Evolutionary conservation across 2,113 vertebrate species (phyloP).

Genomic region (Cololabis saira): DNA sequence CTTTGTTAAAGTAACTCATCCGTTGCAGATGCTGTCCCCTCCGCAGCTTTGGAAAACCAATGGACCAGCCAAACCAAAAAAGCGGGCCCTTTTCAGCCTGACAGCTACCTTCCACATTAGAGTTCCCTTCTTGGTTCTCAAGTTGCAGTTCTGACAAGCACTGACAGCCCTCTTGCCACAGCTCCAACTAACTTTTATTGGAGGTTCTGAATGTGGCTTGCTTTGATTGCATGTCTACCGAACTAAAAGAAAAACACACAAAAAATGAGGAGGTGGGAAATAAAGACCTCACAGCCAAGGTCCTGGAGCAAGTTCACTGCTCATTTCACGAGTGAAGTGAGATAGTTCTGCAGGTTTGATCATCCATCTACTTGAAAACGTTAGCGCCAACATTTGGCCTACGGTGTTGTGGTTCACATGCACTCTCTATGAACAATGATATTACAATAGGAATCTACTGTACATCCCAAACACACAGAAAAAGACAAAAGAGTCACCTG

Average conservation of each 20-base stretch:
- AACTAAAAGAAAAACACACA: background rate
- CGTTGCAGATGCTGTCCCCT: background rate
- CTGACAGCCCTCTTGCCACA: constrained; percentile 14
- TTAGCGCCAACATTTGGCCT: too few species aligned
- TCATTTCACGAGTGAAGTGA: too few species aligned
- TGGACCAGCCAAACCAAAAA: background rate
- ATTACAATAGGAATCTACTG: too few species aligned
- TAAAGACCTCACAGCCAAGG: background rate
- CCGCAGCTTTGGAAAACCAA: background rate
- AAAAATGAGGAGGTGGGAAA: background rate
- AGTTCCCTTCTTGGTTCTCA: constrained; percentile 10
- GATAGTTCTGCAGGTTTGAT: too few species aligned
- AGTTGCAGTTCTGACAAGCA: constrained; percentile 6
- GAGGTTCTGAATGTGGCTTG: background rate
- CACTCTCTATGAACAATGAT: too few species aligned
- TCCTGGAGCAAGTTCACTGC: background rate
- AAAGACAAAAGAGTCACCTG: constrained; percentile 23
- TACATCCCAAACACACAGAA: background rate
- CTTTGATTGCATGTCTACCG: background rate
- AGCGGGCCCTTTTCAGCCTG: background rate
- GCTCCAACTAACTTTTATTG: background rate
- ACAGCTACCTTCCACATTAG: constrained; percentile 1
- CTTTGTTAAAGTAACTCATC: background rate
- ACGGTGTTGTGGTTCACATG: too few species aligned
- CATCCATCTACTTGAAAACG: too few species aligned